Base-by-base conservation (phyloP, 2,113 vertebrate genomes). In the Oreotrochilus melanogaster region DNA sequence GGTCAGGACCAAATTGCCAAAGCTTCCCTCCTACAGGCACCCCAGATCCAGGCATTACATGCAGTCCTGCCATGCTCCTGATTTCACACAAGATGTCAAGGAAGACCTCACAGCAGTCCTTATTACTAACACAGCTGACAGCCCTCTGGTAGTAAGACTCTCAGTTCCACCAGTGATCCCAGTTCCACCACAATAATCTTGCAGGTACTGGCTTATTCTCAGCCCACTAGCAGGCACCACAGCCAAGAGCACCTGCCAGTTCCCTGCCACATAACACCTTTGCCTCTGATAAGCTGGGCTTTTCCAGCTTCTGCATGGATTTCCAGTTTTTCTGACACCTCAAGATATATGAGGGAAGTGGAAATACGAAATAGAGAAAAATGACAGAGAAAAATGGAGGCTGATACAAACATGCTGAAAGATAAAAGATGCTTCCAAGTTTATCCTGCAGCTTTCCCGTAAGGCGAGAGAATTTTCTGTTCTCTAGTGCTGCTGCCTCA, bases 331-430 rank as follows among this genome's bases (percentile, higher is more conserved):
- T 73, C 54, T 79, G 58, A 76, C 58, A 70, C 42, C 31, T 80
- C 33, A 69, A 33, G 50, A 70, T 0, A 86, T 48, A 88, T 12
- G n/a, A 76, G 45, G 42, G 82, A 51, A 73, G 35, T 67, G 37
- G 60, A 80, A 90, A 70, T 45, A 33, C 42, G 37, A 92, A 47
- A 31, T 3, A n/a, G 39, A 71, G 65, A 87, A 65, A 57, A 89
- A 72, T 42, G 33, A 88, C 90, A 89, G 30, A 93, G 83, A 79
- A 89, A 79, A 94, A 86, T 79, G n/a, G 89, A 73, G 54, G 48
- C 61, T 2, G 6, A 88, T 56, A 66, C 15, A 87, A 96, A 74
- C 28, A 91, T 51, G 47, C 35, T 53, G 58, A 53, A 92, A 88
- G 54, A 90, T 79, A 89, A 94, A 93, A 79, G 85, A 73, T 25